A percentile compares a stretch with the other conserved stretches of the same genome.
These are phyloP conservation scores for Poeciliopsis occidentalis DNA, from an alignment of 2,113 vertebrate genomes.

Conservation along the genomic window DNA sequence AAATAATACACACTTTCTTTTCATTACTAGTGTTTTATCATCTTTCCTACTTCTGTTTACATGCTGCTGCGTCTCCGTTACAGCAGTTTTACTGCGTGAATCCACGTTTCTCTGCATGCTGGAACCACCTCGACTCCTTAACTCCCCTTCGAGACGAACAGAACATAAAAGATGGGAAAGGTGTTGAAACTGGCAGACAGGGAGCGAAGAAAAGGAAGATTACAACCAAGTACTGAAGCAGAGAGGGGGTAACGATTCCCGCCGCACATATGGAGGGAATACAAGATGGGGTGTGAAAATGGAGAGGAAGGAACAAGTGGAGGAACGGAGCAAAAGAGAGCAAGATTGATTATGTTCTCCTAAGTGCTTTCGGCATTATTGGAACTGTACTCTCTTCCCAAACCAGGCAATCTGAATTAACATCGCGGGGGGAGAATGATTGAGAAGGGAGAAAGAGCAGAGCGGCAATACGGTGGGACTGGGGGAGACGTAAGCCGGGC, in stretches of 20 bases:
- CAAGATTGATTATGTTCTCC: slow-evolving; percentile 78
- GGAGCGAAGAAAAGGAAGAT: slow-evolving; percentile 37
- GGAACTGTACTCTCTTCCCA: slow-evolving; percentile 70
- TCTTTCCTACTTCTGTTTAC: not conserved
- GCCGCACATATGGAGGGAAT: slow-evolving; percentile 60
- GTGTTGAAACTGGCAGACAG: slow-evolving; percentile 18
- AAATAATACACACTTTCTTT: not conserved
- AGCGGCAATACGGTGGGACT: slow-evolving; percentile 44
- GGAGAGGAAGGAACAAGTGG: slow-evolving; percentile 23
- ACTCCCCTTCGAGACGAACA: not conserved
- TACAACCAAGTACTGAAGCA: slow-evolving; percentile 43
- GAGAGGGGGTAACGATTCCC: slow-evolving; percentile 34
- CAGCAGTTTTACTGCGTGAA: not conserved
- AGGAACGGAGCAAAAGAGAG: slow-evolving; percentile 32
- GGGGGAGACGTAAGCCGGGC: slow-evolving; percentile 34
- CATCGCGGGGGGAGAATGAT: slow-evolving; percentile 64
- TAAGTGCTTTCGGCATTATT: slow-evolving; percentile 79
- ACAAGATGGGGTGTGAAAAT: slow-evolving; percentile 64
- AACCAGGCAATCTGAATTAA: slow-evolving; percentile 77
- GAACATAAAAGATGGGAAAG: not conserved
- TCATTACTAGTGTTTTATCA: not conserved
- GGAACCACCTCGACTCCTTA: not conserved
- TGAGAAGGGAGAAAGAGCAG: slow-evolving; percentile 28
- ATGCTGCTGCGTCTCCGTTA: not conserved
- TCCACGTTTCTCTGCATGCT: not conserved